Conservation (phyloP, 2,113 vertebrate species). For the Sprattus sprattus region DNA sequence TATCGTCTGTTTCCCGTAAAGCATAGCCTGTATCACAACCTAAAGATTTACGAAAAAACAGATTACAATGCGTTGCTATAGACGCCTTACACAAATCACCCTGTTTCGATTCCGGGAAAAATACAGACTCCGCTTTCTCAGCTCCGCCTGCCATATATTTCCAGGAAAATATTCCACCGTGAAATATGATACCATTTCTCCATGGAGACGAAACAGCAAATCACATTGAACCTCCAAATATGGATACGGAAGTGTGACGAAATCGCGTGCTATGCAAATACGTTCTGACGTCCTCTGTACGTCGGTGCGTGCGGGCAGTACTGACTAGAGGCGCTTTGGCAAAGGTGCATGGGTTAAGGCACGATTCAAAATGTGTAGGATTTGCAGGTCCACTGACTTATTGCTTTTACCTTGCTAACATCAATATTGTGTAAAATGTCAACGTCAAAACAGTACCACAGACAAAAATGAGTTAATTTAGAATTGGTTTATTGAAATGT, state of each 20-base stretch:
- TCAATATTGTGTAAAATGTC: constrained; percentile 46
- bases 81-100: neutral
- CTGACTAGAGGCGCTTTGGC: constrained; percentile 1
- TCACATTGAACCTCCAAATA: constrained; percentile 52
- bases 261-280: neutral
- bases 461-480: neutral
- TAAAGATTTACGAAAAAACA: neutral
- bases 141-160: constrained; percentile 45
- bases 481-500: constrained; percentile 9
- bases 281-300: constrained; percentile 61
- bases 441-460: constrained; percentile 30
- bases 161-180: constrained; percentile 47
- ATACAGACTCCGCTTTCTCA: neutral
- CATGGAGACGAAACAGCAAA: constrained; percentile 70
- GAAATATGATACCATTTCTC: constrained; percentile 58
- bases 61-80: neutral
- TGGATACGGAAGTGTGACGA: constrained; percentile 64
- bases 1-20: neutral
- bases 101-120: constrained; percentile 55
- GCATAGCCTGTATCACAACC: neutral
- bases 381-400: neutral
- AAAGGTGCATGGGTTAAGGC: neutral
- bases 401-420: neutral
- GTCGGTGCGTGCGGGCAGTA: constrained; percentile 39
- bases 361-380: neutral